Conservation (phyloP, 2,113 vertebrate species). For the Lophius piscatorius region DNA sequence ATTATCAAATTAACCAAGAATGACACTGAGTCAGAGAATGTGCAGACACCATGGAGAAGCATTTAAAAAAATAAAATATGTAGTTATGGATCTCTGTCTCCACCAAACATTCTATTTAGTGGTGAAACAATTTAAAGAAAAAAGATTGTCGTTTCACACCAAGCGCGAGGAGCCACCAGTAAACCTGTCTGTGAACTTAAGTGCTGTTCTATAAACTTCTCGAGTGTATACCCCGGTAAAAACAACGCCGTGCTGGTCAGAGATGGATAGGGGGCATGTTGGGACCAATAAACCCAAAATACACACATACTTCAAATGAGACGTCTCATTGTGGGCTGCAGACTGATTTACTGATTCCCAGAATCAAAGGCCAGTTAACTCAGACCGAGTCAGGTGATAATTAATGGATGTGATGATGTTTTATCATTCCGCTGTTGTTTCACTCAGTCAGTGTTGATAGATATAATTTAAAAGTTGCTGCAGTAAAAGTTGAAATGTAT, state of each 20-base stretch:
- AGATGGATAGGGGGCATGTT: constrained; percentile 46
- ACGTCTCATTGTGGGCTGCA: constrained; percentile 50
- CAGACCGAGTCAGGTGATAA: too few species aligned
- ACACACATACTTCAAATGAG: constrained; percentile 59
- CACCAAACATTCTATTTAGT: constrained; percentile 19
- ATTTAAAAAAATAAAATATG: too few species aligned
- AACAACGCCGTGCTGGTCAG: constrained; percentile 30
- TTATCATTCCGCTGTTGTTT: too few species aligned
- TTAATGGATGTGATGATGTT: too few species aligned
- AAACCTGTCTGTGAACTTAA: constrained; percentile 72
- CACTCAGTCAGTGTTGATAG: too few species aligned
- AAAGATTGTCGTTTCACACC: constrained; percentile 71
- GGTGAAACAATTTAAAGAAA: too few species aligned
- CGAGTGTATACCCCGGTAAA: constrained; percentile 47
- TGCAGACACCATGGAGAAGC: too few species aligned
- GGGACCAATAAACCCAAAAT: constrained; percentile 63
- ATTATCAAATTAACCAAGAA: too few species aligned
- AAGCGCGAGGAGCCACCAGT: constrained; percentile 71
- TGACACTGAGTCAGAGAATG: too few species aligned
- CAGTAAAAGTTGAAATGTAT: constrained; percentile 1
- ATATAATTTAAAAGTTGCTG: constrained; percentile 36
- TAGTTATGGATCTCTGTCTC: constrained; percentile 13
- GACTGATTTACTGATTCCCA: constrained; percentile 52
- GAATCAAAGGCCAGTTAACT: constrained; percentile 51
- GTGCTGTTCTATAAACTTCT: constrained; percentile 68